Percentiles rank a stretch among this genome's conserved stretches.
phyloP scores from a whole-genome alignment of 2,113 vertebrate species.

The Hiodon alosoides region DNA sequence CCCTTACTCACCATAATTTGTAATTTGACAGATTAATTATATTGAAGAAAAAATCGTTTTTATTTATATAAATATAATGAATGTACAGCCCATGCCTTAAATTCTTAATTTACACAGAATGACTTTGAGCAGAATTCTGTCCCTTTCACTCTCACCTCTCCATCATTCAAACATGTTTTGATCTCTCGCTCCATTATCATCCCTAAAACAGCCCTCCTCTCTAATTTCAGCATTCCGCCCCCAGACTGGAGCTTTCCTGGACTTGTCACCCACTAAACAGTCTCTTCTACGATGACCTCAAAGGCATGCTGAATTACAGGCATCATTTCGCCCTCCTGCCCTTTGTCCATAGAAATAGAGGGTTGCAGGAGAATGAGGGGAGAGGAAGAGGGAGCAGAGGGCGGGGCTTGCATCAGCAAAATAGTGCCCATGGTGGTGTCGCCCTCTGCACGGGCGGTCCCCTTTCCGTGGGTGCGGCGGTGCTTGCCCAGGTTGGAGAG shows the following conservation, averaged over 20 bases:
- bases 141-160: neutral
- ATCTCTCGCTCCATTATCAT: no score
- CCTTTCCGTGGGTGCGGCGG: constrained; percentile 31
- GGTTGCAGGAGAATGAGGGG: constrained; percentile 26
- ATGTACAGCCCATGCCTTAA: neutral
- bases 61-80: constrained; percentile 19
- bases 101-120: neutral
- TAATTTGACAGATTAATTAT: neutral
- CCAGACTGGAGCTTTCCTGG: neutral
- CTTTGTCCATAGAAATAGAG: constrained; percentile 8
- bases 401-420: constrained; percentile 21
- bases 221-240: neutral
- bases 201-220: neutral
- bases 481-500: constrained; percentile 40
- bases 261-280: constrained; percentile 12
- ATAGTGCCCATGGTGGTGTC: constrained; percentile 25
- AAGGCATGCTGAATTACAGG: constrained; percentile 29
- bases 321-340: neutral
- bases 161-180: neutral
- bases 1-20: no score
- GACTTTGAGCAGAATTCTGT: neutral
- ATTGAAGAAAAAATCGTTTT: constrained; percentile 1
- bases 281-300: constrained; percentile 33
- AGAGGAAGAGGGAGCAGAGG: constrained; percentile 9
- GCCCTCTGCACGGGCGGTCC: constrained; percentile 1